Base-by-base conservation (phyloP, 2,113 vertebrate species). In the Nyctibius bracteatus region DNA sequence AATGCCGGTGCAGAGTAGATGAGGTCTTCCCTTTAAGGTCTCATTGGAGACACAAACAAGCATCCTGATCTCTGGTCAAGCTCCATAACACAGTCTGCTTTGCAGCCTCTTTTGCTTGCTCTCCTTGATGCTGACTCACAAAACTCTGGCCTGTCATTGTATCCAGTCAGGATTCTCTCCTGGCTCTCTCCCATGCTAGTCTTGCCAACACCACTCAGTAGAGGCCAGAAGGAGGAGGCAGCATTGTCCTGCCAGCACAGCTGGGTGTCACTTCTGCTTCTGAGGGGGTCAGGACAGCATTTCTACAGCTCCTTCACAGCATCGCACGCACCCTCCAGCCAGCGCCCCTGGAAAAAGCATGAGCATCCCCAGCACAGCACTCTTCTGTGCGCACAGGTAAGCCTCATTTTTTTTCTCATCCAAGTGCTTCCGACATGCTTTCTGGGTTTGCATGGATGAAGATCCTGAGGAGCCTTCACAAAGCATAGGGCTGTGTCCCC, bases 291-390 rank as follows among this genome's bases (percentile, higher is more conserved):
- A 57, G 41, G 67, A 27, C 27, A 61, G 22, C 19, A 73, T 54
- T 84, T 73, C 86, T 79, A 35, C 54, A 44, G 30, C 55, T 44
- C 28, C 81, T 70, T 75, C 62, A 52, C 22, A 57, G 23, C 68
- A 75, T 41, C 1, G 1, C 49, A 35, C 19, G 12, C 24, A 28
- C 20, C 7, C 28, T 68, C 28, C 62, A 90, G 35, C 20, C 43
- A 68, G 43, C 1, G 1, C 7, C 11, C 8, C 49, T 63, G 43
- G 43, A 71, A 35, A 24, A 65, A 65, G 6, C 0, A 1, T 52
- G 43, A 70, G 14, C 28, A 63, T 31, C 24, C 27, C 37, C 57
- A 46, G 49, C 57, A 58, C 37, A 57, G 27, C 9, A 7, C 23
- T 39, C 8, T n/a, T 16, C 19, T 57, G 28, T 27, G 33, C 19